Conservation (phyloP, 2,797 vertebrate genomes). For the Channallabes apus region DNA sequence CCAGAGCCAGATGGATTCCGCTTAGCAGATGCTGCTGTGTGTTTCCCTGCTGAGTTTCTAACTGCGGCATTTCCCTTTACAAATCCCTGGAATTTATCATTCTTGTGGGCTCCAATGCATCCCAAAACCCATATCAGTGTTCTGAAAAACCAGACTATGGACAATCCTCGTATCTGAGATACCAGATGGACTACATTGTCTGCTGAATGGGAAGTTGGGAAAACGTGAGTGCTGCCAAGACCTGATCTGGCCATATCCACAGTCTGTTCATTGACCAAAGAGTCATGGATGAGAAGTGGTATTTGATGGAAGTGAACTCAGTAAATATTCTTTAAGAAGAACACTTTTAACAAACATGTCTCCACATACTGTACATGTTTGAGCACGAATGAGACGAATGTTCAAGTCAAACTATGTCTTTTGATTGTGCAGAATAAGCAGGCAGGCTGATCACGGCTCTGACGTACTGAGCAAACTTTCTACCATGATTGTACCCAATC, state of each 20-base stretch:
- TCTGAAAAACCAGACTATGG: slow-evolving; percentile 19
- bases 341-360: background rate
- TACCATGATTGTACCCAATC: too few species aligned
- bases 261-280: background rate
- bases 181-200: slow-evolving; percentile 27
- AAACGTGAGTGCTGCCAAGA: slow-evolving; percentile 14
- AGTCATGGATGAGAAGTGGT: background rate
- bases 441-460: too few species aligned
- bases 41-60: slow-evolving; percentile 34
- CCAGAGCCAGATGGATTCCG: slow-evolving; percentile 37
- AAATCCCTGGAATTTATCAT: slow-evolving; percentile 34
- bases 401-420: too few species aligned
- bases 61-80: slow-evolving; percentile 22
- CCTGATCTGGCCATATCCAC: slow-evolving; percentile 25
- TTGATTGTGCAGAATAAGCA: background rate
- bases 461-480: too few species aligned
- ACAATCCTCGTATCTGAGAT: slow-evolving; percentile 37
- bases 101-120: slow-evolving; percentile 7
- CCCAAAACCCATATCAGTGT: background rate
- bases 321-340: background rate
- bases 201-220: slow-evolving; percentile 30
- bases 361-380: background rate
- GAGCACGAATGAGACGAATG: too few species aligned
- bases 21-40: slow-evolving; percentile 38
- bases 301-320: background rate